Base-by-base conservation (phyloP, 2,113 vertebrate genomes). In the Vireo altiloquus region DNA sequence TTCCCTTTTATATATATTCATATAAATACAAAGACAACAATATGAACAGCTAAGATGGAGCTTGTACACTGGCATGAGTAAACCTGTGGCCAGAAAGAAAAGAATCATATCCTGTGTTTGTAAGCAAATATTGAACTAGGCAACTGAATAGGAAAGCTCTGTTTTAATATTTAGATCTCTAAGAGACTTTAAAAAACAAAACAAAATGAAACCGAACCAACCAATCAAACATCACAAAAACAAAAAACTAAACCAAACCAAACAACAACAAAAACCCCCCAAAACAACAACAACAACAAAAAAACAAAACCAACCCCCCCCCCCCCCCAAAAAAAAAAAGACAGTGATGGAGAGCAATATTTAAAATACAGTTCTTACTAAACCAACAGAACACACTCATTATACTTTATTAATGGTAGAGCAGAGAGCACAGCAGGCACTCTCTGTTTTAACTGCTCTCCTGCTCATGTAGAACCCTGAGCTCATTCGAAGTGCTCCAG, bases 291-390 rank as follows among this genome's bases (percentile, higher is more conserved):
- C 7, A 44, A 44, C 16, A 18, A 18, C 16, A 44, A 44, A 40
- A 40, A 40, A 40, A 40, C 40, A 40, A 24, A 61, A 72, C 5
- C n/a, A n/a, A n/a, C n/a, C n/a, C n/a, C n/a, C n/a, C n/a, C n/a
- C n/a, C n/a, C n/a, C n/a, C n/a, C n/a, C n/a, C n/a, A n/a, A 63
- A 30, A 18, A n/a, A 39, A 23, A 2, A 1, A 5, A 19, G 1
- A 53, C 2, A 5, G 9, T 68, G 27, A 13, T 10, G 7, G 3
- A 59, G 10, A 75, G 9, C 23, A 7, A 35, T 50, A n/a, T 71
- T 66, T 90, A 46, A 85, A 92, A 84, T 27, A 75, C 3, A 31
- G 56, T 44, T 30, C 15, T 69, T 64, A 11, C 33, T 85, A 49
- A 57, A 77, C 24, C 30, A 88, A 49, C 6, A 80, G 27, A 76